Conservation (phyloP, 2,888 invertebrate genomes). For the Branchipolynoe longqiensis region DNA sequence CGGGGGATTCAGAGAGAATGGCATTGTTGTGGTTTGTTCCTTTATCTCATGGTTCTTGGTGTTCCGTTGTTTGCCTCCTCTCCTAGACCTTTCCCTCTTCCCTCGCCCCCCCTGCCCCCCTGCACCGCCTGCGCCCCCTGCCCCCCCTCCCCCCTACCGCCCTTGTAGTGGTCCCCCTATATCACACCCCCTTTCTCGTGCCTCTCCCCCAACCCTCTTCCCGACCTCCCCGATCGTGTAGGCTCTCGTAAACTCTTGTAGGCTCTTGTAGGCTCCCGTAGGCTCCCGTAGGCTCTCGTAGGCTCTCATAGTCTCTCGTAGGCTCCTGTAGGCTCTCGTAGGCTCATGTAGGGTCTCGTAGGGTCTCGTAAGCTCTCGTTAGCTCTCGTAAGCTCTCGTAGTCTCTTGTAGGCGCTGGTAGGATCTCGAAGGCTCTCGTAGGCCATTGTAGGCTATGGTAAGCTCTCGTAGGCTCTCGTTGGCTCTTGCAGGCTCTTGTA, state of each 20-base stretch:
- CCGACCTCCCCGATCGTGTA: no score
- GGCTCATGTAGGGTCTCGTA: background rate
- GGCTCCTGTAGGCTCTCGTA: conserved; percentile 25
- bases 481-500: background rate
- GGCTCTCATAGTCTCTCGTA: conserved; percentile 5
- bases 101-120: background rate
- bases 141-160: background rate
- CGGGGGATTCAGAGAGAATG: no score
- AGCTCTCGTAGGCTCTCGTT: background rate
- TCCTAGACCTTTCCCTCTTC: no score
- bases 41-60: no score
- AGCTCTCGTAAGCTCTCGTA: background rate
- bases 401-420: background rate
- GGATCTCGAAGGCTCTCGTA: background rate
- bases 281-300: background rate
- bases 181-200: no score
- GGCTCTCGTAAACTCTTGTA: background rate
- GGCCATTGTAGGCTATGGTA: background rate
- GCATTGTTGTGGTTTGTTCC: no score
- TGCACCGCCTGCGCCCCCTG: background rate
- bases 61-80: no score
- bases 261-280: conserved; percentile 6
- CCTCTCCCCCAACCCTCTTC: no score
- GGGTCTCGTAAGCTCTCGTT: background rate
- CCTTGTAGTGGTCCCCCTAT: background rate